phyloP scores from a whole-genome alignment of 2,797 vertebrate genomes.

The Chrysocyon brachyurus region DNA sequence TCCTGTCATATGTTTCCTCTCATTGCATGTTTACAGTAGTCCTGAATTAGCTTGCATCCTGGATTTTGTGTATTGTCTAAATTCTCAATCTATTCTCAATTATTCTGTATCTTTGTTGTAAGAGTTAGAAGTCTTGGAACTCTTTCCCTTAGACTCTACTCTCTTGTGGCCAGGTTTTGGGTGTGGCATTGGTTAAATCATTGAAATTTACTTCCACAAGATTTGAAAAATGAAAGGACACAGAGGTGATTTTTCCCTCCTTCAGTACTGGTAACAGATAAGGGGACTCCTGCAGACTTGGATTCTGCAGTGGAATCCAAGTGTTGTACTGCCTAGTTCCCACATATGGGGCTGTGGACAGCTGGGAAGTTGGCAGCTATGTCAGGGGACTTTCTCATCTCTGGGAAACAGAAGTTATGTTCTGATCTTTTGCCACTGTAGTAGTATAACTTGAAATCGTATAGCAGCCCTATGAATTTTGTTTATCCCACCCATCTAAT shows the following conservation, averaged over 20 bases:
- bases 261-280: not conserved
- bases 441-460: not conserved
- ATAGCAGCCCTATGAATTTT: not conserved
- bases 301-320: not conserved
- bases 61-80: not conserved
- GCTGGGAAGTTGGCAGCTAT: not conserved
- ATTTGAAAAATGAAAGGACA: not conserved
- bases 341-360: not conserved
- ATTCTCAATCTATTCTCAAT: not conserved
- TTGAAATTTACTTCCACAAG: not conserved
- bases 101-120: not conserved
- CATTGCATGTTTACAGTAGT: not conserved
- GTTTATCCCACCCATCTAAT: not conserved
- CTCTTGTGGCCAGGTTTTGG: not conserved
- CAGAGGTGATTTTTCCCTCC: not conserved
- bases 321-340: not conserved
- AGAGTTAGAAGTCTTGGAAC: not conserved
- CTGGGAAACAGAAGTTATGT: not conserved
- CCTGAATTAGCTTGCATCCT: not conserved
- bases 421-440: not conserved
- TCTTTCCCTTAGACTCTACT: not conserved
- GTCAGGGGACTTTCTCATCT: not conserved
- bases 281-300: not conserved
- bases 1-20: not conserved
- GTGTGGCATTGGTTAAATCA: not conserved